Percentiles rank a stretch among this genome's conserved stretches.
phyloP scores from a whole-genome alignment of 1,140 invertebrate genomes.

The Euura saliciscinereae region DNA sequence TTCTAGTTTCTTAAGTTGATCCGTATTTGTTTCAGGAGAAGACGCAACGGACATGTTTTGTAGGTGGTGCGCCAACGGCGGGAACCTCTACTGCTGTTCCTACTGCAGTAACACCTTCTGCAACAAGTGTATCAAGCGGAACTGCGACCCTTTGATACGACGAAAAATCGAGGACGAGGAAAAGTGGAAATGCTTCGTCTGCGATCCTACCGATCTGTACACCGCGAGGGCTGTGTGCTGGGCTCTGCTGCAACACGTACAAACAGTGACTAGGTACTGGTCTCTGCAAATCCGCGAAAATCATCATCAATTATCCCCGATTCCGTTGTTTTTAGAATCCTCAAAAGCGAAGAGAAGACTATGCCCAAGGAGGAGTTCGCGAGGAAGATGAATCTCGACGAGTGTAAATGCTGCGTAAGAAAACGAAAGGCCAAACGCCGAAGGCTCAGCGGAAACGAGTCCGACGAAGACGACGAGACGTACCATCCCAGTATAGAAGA shows the following conservation, averaged over 20 bases:
- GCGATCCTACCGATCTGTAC: slow-evolving; percentile 73
- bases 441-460: slow-evolving; percentile 40
- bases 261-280: slow-evolving; percentile 46
- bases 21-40: slow-evolving; percentile 64
- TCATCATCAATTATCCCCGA: not conserved
- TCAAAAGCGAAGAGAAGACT: slow-evolving; percentile 35
- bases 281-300: not conserved
- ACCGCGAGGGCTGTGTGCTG: slow-evolving; percentile 68
- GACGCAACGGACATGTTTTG: slow-evolving; percentile 90
- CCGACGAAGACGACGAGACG: slow-evolving; percentile 49
- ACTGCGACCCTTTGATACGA: slow-evolving; percentile 73
- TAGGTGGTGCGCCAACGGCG: slow-evolving; percentile 89
- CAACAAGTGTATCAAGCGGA: slow-evolving; percentile 80
- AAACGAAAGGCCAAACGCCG: slow-evolving; percentile 46
- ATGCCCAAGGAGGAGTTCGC: slow-evolving; percentile 41
- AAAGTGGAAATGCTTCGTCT: slow-evolving; percentile 86
- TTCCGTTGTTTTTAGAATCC: slow-evolving; percentile 36
- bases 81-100: slow-evolving; percentile 82
- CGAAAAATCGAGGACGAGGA: slow-evolving; percentile 74
- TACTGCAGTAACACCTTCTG: slow-evolving; percentile 67
- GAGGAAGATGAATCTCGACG: slow-evolving; percentile 51
- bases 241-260: slow-evolving; percentile 60
- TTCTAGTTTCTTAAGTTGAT: not conserved
- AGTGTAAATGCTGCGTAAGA: slow-evolving; percentile 49
- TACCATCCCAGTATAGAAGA: slow-evolving; percentile 29